Evolutionary conservation across 2,113 vertebrate genomes (phyloP).

Genomic region (Atrichornis clamosus): DNA sequence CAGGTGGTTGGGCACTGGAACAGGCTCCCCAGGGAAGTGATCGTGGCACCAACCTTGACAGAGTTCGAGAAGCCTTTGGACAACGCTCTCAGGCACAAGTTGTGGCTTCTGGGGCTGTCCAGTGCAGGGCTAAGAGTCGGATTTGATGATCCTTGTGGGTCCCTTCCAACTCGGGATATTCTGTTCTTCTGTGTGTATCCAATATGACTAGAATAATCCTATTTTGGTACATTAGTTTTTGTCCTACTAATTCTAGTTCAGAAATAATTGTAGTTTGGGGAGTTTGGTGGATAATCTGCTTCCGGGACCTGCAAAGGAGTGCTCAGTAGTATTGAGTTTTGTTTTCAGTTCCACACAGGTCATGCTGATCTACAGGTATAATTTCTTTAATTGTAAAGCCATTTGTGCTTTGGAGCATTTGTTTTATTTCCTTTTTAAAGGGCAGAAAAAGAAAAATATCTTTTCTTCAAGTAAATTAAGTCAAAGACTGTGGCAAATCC

Average conservation of each 20-base stretch:
- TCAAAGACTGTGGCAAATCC: neutral
- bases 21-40: neutral
- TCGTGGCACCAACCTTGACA: neutral
- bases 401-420: neutral
- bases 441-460: neutral
- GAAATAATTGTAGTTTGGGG: neutral
- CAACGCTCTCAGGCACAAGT: neutral
- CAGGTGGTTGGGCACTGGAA: neutral
- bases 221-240: neutral
- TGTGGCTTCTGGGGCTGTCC: neutral
- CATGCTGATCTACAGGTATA: neutral
- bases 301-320: neutral
- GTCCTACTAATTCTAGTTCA: neutral
- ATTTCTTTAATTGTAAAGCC: neutral
- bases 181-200: neutral
- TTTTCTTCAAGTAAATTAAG: neutral
- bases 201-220: neutral
- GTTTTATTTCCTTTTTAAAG: neutral
- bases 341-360: neutral
- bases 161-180: neutral
- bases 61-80: neutral
- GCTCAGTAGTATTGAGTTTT: neutral
- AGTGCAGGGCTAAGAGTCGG: neutral
- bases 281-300: neutral
- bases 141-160: neutral